Evolutionary conservation across 2,797 vertebrate species (phyloP).

Genomic region (Microchirus variegatus): DNA sequence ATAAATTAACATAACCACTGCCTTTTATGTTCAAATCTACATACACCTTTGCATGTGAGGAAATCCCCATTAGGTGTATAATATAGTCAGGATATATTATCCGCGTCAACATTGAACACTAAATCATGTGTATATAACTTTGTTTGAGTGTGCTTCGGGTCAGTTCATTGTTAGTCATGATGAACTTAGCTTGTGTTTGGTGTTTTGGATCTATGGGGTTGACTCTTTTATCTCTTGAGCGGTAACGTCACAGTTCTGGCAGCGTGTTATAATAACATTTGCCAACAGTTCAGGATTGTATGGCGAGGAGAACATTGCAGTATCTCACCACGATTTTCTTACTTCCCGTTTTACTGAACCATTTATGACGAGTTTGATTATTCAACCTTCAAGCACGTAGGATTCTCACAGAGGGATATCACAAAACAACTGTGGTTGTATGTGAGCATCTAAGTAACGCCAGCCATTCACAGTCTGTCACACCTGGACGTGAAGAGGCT

Average conservation of each 20-base stretch:
- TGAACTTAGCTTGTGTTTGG: slow-evolving; percentile 48
- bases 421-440: slow-evolving; percentile 70
- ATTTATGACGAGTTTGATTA: slow-evolving; percentile 66
- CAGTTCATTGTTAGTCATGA: slow-evolving; percentile 31
- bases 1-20: neutral
- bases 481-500: slow-evolving; percentile 82
- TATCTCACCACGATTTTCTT: slow-evolving; percentile 57
- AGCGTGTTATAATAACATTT: slow-evolving; percentile 73
- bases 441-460: slow-evolving; percentile 69
- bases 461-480: slow-evolving; percentile 82
- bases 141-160: slow-evolving; percentile 57
- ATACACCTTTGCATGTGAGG: slow-evolving; percentile 10
- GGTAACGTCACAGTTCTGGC: slow-evolving; percentile 99
- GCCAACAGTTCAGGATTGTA: slow-evolving; percentile 73
- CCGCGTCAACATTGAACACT: slow-evolving; percentile 61
- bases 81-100: slow-evolving; percentile 10
- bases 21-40: slow-evolving; percentile 11
- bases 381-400: slow-evolving; percentile 68
- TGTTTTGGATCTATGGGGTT: slow-evolving; percentile 87
- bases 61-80: slow-evolving; percentile 15
- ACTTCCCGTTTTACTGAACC: slow-evolving; percentile 60
- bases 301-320: slow-evolving; percentile 58
- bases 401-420: slow-evolving; percentile 73
- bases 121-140: slow-evolving; percentile 18
- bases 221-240: slow-evolving; percentile 99